Base-by-base conservation (phyloP, 2,797 vertebrate genomes). In the Myotis planiceps region DNA sequence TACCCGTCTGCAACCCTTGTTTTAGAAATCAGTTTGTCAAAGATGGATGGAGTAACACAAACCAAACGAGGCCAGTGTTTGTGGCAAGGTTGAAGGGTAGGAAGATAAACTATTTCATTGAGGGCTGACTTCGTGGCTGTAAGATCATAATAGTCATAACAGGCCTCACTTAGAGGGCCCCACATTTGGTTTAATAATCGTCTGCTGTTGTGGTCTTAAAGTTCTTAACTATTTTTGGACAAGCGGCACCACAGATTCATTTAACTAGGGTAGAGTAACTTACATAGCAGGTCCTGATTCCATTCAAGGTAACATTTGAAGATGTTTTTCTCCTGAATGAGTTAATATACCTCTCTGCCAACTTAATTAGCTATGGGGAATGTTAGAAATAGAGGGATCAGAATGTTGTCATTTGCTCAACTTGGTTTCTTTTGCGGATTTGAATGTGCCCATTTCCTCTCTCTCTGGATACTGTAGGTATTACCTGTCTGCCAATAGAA, bases 11-110 rank as follows among this genome's bases (percentile, higher is more conserved):
- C 51, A 96, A 19, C 32, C 12, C 27, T 83, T 72, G 39, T 86
- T 88, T 83, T 66, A 92, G 39, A 90, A 78, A 92, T 88, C 81
- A 83, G 27, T 95, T 95, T 92, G 51, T 49, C 19, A 29, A 55
- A 51, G 15, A 21, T 92, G 74, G 80, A 69, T 91, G 87, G 89
- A 76, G 45, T 83, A 96, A 89, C 71, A 74, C 72, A 96, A 95
- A 80, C 55, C 47, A 90, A 93, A 74, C 6, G 37, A 68, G 55
- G 60, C 68, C 53, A 37, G 21, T 37, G 72, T 91, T 74, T 69
- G 23, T 27, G 53, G 16, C 63, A 8, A 88, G 42, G 25, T 39
- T n/a, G 14, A 89, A 93, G 55, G 32, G 13, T 29, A 94, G 69
- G n/a, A 88, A 84, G 45, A 71, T 74, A 91, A 88, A 87, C 58